These are phyloP conservation scores for Metacarcinus magister DNA, from an alignment of 2,888 invertebrate species.

Conservation along the genomic window DNA sequence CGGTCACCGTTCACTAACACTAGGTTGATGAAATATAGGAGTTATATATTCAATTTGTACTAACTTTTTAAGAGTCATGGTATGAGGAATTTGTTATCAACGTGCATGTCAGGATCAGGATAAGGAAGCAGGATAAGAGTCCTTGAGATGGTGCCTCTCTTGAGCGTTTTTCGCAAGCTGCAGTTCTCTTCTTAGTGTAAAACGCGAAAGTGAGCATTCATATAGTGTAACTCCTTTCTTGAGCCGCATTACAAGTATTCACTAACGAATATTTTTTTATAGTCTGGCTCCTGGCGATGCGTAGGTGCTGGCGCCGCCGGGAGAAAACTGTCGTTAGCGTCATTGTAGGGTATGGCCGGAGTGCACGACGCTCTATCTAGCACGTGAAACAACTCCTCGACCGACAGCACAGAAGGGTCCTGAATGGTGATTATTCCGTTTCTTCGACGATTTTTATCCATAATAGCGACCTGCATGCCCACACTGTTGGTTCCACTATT, in stretches of 20 bases:
- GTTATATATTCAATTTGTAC: constrained; percentile 9
- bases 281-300: constrained; percentile 74
- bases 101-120: not conserved
- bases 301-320: constrained; percentile 63
- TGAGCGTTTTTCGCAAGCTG: not conserved
- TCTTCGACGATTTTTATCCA: constrained; percentile 75
- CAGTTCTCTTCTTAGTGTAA: no score
- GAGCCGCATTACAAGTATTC: constrained; percentile 78
- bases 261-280: constrained; percentile 82
- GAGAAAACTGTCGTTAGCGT: constrained; percentile 30
- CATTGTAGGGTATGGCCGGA: constrained; percentile 69
- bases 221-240: not conserved
- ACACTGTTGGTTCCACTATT: not conserved
- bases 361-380: constrained; percentile 77
- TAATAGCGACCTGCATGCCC: constrained; percentile 79
- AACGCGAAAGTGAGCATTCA: not conserved
- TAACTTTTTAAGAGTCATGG: not conserved
- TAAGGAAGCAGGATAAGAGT: not conserved
- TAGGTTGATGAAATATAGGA: not conserved
- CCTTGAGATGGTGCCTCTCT: not conserved
- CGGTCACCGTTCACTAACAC: constrained; percentile 27
- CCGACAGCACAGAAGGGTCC: constrained; percentile 81
- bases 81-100: not conserved
- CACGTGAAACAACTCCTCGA: constrained; percentile 80
- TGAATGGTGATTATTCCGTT: constrained; percentile 81